Conservation (phyloP, 1,140 invertebrate genomes). For the Trachymyrmex septentrionalis region DNA sequence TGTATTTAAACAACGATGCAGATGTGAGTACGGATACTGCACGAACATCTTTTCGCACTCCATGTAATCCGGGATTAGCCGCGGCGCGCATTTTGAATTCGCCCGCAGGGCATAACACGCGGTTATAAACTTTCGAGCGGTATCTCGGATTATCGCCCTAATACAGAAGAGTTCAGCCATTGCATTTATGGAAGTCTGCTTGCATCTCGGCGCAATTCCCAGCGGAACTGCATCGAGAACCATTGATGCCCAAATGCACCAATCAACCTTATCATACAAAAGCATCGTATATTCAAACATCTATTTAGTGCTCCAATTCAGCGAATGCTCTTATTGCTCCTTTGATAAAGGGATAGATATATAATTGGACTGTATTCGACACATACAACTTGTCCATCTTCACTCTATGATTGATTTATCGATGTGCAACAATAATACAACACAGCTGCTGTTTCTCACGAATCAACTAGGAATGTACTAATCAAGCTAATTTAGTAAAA, state of each 20-base stretch:
- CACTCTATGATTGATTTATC: not conserved
- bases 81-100: slow-evolving; percentile 57
- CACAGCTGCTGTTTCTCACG: not conserved
- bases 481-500: slow-evolving; percentile 33
- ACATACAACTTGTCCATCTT: not conserved
- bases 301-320: not conserved
- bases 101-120: not conserved
- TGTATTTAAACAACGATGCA: slow-evolving; percentile 43
- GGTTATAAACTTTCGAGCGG: slow-evolving; percentile 51
- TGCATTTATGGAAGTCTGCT: slow-evolving; percentile 18
- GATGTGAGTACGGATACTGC: slow-evolving; percentile 10
- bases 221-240: not conserved
- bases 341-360: not conserved
- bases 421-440: not conserved
- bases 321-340: not conserved
- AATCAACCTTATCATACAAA: slow-evolving; percentile 21
- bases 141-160: slow-evolving; percentile 54
- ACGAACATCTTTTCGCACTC: slow-evolving; percentile 58
- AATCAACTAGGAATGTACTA: not conserved
- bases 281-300: not conserved
- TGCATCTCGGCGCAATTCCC: not conserved
- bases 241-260: slow-evolving; percentile 20
- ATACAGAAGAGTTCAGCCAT: slow-evolving; percentile 43
- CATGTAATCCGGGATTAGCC: slow-evolving; percentile 55
- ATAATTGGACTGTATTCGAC: not conserved